Evolutionary conservation across 2,113 vertebrate species (phyloP).

Genomic region (Recurvirostra avosetta): DNA sequence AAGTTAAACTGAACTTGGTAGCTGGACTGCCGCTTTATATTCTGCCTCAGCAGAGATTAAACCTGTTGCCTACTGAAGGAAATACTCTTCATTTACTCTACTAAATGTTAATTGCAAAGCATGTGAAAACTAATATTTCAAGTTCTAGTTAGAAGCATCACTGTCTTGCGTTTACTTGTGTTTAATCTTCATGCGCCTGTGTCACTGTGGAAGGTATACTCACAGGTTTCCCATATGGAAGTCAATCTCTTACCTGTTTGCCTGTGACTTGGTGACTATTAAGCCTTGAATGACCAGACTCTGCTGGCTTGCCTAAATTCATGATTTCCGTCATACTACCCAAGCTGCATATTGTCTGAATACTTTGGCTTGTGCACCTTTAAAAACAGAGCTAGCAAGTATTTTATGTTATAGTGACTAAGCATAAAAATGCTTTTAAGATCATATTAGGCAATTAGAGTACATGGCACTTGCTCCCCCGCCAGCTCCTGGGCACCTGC

Average conservation of each 20-base stretch:
- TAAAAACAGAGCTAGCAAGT: not conserved
- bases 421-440: not conserved
- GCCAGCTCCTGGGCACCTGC: rapidly evolving
- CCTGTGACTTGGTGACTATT: not conserved
- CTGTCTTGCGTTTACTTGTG: not conserved
- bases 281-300: not conserved
- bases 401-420: not conserved
- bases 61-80: not conserved
- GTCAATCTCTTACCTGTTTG: not conserved
- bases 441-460: not conserved
- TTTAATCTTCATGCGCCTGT: not conserved
- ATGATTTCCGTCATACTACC: not conserved
- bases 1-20: not conserved
- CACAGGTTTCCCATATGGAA: not conserved
- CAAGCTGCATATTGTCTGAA: not conserved
- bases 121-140: not conserved
- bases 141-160: not conserved
- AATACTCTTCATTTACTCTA: not conserved
- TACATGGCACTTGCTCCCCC: not conserved
- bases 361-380: not conserved
- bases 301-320: not conserved
- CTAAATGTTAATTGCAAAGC: not conserved
- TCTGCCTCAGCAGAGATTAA: not conserved
- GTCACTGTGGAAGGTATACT: not conserved
- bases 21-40: not conserved